Conservation (phyloP, 2,113 vertebrate species). For the Bagarius yarrelli region DNA sequence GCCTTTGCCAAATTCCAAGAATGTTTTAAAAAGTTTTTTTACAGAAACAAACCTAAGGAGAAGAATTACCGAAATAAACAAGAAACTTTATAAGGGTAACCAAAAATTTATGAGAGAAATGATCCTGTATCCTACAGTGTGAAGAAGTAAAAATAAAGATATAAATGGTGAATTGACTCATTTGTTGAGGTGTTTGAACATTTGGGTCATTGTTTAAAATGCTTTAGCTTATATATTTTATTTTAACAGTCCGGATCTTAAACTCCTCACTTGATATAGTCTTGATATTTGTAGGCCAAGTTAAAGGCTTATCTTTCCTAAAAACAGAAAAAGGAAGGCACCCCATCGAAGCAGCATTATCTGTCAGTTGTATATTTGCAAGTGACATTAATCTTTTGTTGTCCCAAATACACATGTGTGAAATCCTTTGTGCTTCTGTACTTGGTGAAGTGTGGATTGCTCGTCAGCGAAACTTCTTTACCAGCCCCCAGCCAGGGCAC, state of each 20-base stretch:
- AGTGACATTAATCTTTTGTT: slow-evolving; percentile 75
- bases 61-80: too few species aligned
- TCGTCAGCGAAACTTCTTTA: slow-evolving; percentile 64
- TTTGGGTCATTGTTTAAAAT: not conserved
- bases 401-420: slow-evolving; percentile 69
- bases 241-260: not conserved
- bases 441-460: slow-evolving; percentile 64
- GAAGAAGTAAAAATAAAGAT: too few species aligned
- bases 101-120: too few species aligned
- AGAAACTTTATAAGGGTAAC: too few species aligned
- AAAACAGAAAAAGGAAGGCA: slow-evolving; percentile 62
- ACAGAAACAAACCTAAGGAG: too few species aligned
- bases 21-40: too few species aligned
- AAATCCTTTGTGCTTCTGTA: slow-evolving; percentile 57
- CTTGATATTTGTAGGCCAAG: not conserved
- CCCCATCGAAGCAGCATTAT: slow-evolving; percentile 45
- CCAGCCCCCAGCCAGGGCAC: not conserved
- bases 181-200: too few species aligned
- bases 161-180: too few species aligned
- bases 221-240: not conserved
- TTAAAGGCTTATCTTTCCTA: slow-evolving; percentile 32
- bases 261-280: not conserved
- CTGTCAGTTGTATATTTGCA: slow-evolving; percentile 73
- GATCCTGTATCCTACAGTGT: too few species aligned
- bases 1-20: too few species aligned